Evolutionary conservation across 2,797 vertebrate genomes (phyloP).

Genomic region (Acipenser oxyrinchus): DNA sequence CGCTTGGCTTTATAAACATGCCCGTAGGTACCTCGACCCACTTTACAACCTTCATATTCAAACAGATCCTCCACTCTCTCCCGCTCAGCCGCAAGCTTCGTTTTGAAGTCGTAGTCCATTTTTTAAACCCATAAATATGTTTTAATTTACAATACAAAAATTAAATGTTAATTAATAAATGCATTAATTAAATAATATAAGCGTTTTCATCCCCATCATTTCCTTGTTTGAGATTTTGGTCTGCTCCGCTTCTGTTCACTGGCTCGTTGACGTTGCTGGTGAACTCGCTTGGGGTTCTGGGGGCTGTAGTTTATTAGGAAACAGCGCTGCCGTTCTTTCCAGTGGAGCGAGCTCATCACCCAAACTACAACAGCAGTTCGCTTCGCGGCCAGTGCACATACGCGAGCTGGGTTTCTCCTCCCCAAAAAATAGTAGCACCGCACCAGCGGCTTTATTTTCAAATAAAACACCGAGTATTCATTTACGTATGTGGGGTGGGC

Average conservation of each 20-base stretch:
- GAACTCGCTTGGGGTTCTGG: constrained; percentile 53
- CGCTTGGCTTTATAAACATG: constrained; percentile 98
- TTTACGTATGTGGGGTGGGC: too few species aligned
- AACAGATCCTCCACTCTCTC: constrained; percentile 96
- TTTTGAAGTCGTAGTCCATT: constrained; percentile 99
- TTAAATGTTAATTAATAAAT: constrained; percentile 76
- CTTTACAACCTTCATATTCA: constrained; percentile 99
- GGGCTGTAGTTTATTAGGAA: constrained; percentile 48
- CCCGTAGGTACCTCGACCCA: constrained; percentile 98
- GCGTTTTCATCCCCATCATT: constrained; percentile 79
- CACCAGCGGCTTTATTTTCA: constrained; percentile 3
- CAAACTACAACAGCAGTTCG: constrained; percentile 62
- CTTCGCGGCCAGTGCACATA: constrained; percentile 39
- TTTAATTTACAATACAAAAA: constrained; percentile 65
- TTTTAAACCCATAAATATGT: constrained; percentile 77
- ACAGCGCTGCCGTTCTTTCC: neutral
- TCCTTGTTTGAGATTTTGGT: constrained; percentile 90
- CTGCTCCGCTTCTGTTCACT: constrained; percentile 69
- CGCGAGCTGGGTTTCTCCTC: constrained; percentile 33
- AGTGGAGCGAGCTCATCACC: rapidly evolving
- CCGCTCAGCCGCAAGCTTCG: constrained; percentile 93
- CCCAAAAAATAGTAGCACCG: constrained; percentile 28
- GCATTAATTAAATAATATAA: constrained; percentile 75
- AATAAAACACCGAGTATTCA: too few species aligned
- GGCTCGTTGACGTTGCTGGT: constrained; percentile 67